phyloP scores from a whole-genome alignment of 2,888 invertebrate species.

The Lasioglossum zephyrum region DNA sequence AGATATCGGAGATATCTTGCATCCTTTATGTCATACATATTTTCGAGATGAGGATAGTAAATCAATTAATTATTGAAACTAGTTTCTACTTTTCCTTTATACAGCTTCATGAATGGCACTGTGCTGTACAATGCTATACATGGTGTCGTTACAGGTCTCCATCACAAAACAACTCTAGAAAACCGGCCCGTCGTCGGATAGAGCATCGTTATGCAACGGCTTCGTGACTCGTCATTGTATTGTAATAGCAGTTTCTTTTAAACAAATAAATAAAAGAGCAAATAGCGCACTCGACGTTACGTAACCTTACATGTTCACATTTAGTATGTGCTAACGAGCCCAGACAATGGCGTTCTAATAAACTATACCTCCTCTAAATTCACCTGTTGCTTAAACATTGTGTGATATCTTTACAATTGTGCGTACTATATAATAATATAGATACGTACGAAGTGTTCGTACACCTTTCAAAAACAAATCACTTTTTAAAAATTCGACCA shows the following conservation, averaged over 20 bases:
- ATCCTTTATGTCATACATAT: not conserved
- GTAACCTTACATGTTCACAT: not conserved
- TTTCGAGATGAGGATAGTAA: not conserved
- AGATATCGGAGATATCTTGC: not conserved
- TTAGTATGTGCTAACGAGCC: not conserved
- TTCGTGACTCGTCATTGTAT: conserved; percentile 30
- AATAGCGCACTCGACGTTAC: not conserved
- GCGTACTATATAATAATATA: too few relatives aligned
- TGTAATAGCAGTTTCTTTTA: not conserved
- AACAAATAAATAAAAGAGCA: conserved; percentile 4
- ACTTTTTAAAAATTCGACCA: too few relatives aligned
- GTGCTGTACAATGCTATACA: not conserved
- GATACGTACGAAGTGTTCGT: too few relatives aligned
- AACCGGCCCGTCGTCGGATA: not conserved
- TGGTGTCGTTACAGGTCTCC: not conserved
- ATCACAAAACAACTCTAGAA: not conserved
- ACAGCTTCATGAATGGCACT: not conserved
- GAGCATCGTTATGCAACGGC: conserved; percentile 7
- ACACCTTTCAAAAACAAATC: too few relatives aligned
- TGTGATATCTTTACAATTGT: not conserved
- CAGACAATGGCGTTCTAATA: not conserved
- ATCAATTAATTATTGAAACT: not conserved
- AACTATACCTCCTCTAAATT: not conserved
- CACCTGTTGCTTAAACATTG: not conserved
- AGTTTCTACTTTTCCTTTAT: not conserved